Percentiles rank a stretch among this genome's conserved stretches.
These are phyloP conservation scores for Nanorana parkeri DNA, from an alignment of 2,113 vertebrate species.

Conservation along the genomic window DNA sequence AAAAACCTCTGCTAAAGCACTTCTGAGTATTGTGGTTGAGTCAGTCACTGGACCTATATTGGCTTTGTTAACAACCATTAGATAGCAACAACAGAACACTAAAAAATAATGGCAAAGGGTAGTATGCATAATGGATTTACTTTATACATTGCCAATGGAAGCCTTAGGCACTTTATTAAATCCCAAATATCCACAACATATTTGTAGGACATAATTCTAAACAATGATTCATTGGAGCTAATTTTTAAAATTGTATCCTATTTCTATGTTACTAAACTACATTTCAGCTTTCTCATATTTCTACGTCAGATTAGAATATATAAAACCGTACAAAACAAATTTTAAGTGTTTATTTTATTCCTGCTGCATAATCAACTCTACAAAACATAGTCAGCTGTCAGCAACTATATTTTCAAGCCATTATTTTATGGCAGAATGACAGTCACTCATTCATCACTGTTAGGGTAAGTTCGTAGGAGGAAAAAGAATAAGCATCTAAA, in stretches of 20 bases:
- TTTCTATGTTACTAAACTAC: not conserved
- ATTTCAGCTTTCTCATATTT: not conserved
- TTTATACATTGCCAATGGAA: too few relatives aligned
- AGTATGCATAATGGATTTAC: too few relatives aligned
- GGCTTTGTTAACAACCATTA: too few relatives aligned
- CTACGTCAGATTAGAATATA: not conserved
- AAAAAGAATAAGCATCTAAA: conserved; percentile 25
- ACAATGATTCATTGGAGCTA: not conserved
- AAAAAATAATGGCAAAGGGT: too few relatives aligned
- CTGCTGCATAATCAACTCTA: conserved; percentile 29
- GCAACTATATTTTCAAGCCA: conserved; percentile 36
- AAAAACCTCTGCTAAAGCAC: too few relatives aligned
- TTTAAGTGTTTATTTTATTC: conserved; percentile 21
- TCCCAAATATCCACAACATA: too few relatives aligned
- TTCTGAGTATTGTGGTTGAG: too few relatives aligned
- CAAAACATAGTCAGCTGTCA: conserved; percentile 46
- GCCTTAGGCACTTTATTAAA: too few relatives aligned
- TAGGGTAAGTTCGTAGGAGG: conserved; percentile 20
- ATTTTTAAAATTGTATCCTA: conserved; percentile 9
- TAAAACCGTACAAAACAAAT: conserved; percentile 10
- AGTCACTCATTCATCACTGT: conserved; percentile 45
- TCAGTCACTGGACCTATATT: too few relatives aligned
- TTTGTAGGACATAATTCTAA: too few relatives aligned
- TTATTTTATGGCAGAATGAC: conserved; percentile 48
- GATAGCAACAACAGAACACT: too few relatives aligned